Evolutionary conservation across 1,140 invertebrate species (phyloP), one percentile per base, ranked within the genome.

Genomic region (Mya arenaria): DNA sequence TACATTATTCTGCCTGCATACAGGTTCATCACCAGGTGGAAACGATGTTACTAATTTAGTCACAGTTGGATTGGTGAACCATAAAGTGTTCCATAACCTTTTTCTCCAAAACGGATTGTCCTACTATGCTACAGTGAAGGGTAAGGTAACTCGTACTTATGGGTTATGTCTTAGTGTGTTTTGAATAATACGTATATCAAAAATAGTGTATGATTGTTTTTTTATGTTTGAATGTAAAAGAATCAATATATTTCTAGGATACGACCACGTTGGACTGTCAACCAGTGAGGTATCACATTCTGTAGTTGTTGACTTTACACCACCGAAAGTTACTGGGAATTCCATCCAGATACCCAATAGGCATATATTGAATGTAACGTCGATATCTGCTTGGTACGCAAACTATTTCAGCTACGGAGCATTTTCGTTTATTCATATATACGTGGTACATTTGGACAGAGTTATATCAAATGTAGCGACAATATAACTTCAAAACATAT

Each of bases 101-200:
- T 63, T 32, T 23, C 34, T 89, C 58, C 84, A 86, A 71, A 81
- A 78, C 78, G 88, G 88, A 32, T 80, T 82, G 58, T 81, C 72
- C 17, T 88, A 88, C 74, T 89, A 84, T 82, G 87, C 83, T n/a
- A 87, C 85, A 23, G 52, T 89, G 0, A 72, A 41, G 39, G 87
- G 87, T 89, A 66, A 52, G 8, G 17, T 30, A 32, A 63, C 4
- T 28, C 15, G 13, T 4, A 19, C 30, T 4, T 8, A 63, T 8
- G 37, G 30, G 17, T 63, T 30, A 25, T 34, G 30, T 34, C 30
- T 30, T 19, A 25, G n/a, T 28, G 13, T 30, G 6, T 63, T 17
- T 8, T 63, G 6, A 17, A 34, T 34, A n/a, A 58, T 58, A 28
- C 23, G 6, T 8, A 58, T n/a, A 58, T 58, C 8, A 28, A 25